phyloP scores from a whole-genome alignment of 2,113 vertebrate genomes.

The Hystrix brachyura region DNA sequence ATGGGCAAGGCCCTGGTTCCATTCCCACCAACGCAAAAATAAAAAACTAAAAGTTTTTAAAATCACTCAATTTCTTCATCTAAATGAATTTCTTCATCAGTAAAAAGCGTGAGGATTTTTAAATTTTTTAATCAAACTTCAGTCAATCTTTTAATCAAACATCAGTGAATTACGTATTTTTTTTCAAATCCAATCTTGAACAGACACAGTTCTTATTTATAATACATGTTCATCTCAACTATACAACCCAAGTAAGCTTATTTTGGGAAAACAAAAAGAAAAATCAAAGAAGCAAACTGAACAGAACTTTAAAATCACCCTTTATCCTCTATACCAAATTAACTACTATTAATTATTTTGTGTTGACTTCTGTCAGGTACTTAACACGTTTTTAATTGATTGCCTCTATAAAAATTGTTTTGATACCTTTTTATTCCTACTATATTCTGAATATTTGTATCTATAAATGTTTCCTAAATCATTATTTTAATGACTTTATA shows the following conservation, averaged over 20 bases:
- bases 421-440: not conserved
- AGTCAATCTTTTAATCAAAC: not conserved
- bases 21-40: not conserved
- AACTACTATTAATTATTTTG: not conserved
- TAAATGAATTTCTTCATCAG: not conserved
- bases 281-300: constrained; percentile 22
- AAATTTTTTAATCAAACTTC: not conserved
- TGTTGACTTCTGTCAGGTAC: not conserved
- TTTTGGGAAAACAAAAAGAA: not conserved
- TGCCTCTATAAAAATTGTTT: constrained; percentile 33
- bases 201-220: not conserved
- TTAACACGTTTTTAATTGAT: not conserved
- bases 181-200: not conserved
- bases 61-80: not conserved
- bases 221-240: not conserved
- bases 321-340: not conserved
- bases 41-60: not conserved
- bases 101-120: not conserved
- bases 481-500: constrained; percentile 16
- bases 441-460: constrained; percentile 38
- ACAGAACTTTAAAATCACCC: not conserved
- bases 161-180: not conserved
- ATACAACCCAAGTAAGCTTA: not conserved
- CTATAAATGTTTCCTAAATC: not conserved
- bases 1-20: no score